Percentiles rank a stretch among this genome's conserved stretches.
Evolutionary conservation across 2,113 vertebrate species (phyloP).

Genomic region (Cebus imitator): DNA sequence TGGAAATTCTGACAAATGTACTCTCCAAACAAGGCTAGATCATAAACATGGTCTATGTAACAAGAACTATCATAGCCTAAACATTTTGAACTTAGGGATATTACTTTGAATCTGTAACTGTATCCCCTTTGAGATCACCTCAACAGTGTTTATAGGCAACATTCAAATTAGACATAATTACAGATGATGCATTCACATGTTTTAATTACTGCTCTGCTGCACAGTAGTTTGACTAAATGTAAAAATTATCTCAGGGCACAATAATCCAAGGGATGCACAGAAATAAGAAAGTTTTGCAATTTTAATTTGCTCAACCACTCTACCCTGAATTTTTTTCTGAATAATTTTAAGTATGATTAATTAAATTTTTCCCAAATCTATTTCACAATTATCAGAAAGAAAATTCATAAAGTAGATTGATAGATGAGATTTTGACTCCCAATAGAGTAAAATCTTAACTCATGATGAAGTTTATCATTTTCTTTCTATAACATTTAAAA

Average conservation of each 20-base stretch:
- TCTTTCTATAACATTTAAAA: conserved; percentile 14
- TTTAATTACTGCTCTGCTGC: conserved; percentile 63
- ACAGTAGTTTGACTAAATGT: conserved; percentile 62
- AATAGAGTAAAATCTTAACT: background rate
- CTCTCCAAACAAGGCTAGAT: conserved; percentile 30
- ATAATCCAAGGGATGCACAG: conserved; percentile 2
- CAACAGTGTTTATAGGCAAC: conserved; percentile 63
- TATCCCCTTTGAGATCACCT: conserved; percentile 45
- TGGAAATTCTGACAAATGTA: background rate
- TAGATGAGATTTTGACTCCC: background rate
- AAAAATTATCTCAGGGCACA: conserved; percentile 62
- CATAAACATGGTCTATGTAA: background rate
- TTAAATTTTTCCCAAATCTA: conserved; percentile 12
- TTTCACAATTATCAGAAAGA: conserved; percentile 17
- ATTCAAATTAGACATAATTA: conserved; percentile 73
- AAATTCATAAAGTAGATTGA: background rate
- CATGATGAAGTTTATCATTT: background rate
- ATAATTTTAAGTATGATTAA: conserved; percentile 9
- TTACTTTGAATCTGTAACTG: conserved; percentile 49
- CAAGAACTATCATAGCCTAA: background rate
- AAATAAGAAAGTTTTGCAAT: conserved; percentile 41
- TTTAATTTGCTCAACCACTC: conserved; percentile 20
- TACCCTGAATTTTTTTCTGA: conserved; percentile 28
- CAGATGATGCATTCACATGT: conserved; percentile 43
- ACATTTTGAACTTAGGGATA: conserved; percentile 55